Evolutionary conservation across 1,140 invertebrate genomes (phyloP), one percentile per base, ranked within the genome.

Genomic region (Diuraphis noxia): DNA sequence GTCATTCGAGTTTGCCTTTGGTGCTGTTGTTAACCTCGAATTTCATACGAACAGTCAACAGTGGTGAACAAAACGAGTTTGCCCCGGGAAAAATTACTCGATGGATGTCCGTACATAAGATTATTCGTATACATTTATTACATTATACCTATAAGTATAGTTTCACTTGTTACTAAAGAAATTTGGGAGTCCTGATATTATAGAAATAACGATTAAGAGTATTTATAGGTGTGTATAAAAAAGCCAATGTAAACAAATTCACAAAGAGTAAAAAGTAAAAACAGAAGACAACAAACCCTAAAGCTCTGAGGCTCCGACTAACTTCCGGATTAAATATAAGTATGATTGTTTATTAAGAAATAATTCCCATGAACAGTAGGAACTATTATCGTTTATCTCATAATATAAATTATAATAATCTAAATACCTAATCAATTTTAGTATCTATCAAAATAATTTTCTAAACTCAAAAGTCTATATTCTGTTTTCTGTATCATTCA

Each of bases 1-100:
- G 89, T 91, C 89, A 79, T 30, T 91, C 89, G 72, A 81, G 89
- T 91, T 91, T 82, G 77, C 89, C 89, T 82, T 91, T 91, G 89
- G 89, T 91, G 89, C 89, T 91, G 89, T 52, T 91, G 89, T 91
- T 91, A 91, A 91, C 89, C 89, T 91, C 89, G 89, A 91, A 91
- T 81, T 46, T 91, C 30, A 38, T 30, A 81, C 72, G 77, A 10
- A 43, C 38, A 72, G 56, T 30, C 41, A n/a, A 46, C 41, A 85
- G 84, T 85, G 34, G 89, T 81, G 43, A 91, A 91, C 40, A 91
- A 91, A 91, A 91, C 89, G 21, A 91, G 89, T 91, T 91, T 91
- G 89, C 43, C 19, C 40, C 40, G 1, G 21, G 77, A 40, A 88
- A 63, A 25, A 52, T 23, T 52, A 49, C 43, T 52, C 13, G 49